Percentiles rank a stretch among this genome's conserved stretches.
These are phyloP conservation scores for Parasteatoda lunata DNA, from an alignment of 2,888 invertebrate genomes.

Conservation along the genomic window DNA sequence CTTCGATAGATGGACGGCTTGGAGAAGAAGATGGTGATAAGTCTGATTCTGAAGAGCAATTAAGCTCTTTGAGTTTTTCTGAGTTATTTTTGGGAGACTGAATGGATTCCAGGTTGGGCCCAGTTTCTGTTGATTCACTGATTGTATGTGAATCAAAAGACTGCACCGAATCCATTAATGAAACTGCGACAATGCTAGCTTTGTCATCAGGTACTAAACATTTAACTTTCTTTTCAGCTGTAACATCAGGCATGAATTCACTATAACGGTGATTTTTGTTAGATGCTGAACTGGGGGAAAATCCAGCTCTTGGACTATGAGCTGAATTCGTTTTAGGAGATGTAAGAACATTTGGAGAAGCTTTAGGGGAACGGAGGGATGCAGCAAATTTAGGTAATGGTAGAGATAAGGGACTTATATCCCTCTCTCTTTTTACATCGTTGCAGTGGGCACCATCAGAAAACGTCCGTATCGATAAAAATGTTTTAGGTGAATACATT, in stretches of 20 bases:
- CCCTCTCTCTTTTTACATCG: conserved; percentile 64
- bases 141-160: conserved; percentile 29
- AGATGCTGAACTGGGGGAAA: conserved; percentile 63
- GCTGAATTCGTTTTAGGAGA: conserved; percentile 63
- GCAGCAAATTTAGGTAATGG: conserved; percentile 90
- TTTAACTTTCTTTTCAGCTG: conserved; percentile 51
- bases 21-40: conserved; percentile 64
- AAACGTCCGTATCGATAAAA: conserved; percentile 41
- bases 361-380: conserved; percentile 78
- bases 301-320: conserved; percentile 63
- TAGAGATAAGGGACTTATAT: conserved; percentile 74
- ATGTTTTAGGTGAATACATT: conserved; percentile 25
- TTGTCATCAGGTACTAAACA: conserved; percentile 44
- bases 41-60: conserved; percentile 67
- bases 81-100: conserved; percentile 58
- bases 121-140: conserved; percentile 29
- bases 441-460: conserved; percentile 42
- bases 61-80: conserved; percentile 52
- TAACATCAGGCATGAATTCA: conserved; percentile 51
- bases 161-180: conserved; percentile 47
- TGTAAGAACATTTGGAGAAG: conserved; percentile 75
- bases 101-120: conserved; percentile 40
- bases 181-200: conserved; percentile 40
- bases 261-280: conserved; percentile 41
- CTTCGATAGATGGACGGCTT: conserved; percentile 82